Evolutionary conservation across 2,797 vertebrate species (phyloP), one percentile per base, ranked within the genome.

Genomic region (Scolopax rusticola): DNA sequence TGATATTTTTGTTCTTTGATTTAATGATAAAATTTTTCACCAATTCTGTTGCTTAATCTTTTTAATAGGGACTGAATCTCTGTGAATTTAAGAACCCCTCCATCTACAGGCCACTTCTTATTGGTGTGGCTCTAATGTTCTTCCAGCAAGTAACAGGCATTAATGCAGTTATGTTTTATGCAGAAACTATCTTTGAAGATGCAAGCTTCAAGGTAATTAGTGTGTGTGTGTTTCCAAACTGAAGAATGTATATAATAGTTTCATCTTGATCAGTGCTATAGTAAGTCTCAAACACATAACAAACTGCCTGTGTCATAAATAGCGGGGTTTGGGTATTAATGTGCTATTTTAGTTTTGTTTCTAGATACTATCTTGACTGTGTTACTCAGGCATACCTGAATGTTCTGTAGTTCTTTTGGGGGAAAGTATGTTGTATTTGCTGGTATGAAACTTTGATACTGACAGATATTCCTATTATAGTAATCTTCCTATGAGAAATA

Each of bases 161-260:
- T 97, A 99, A 99, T 3, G 99, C 99, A 25, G 97, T 99, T 95
- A 99, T 99, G 99, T 99, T 99, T 97, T 99, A 99, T 16, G 99
- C 99, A 2, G 97, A 99, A 95, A 98, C 96, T 60, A 99, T 99
- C 77, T 99, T 99, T 64, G 97, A 99, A 87, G 97, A 99, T 63
- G 99, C 99, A 24, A 97, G 99, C 89, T 99, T 99, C 90, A 97
- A 99, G 98, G 99, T 99, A 96, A 86, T 78, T 1, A 1, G 54
- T 23, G 24, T 28, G 54, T 23, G 24, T 28, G 28, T 54, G 15
- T 27, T 86, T 73, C 70, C 45, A 60, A 81, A 59, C 38, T 60
- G 45, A 38, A 19, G 68, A 40, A 40, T 33, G 30, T 33, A 43
- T 74, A 1, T 38, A 32, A 25, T 18, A 54, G 28, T 53, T 75